These are phyloP conservation scores for Saccopteryx leptura DNA, from an alignment of 2,113 vertebrate genomes.

Conservation along the genomic window DNA sequence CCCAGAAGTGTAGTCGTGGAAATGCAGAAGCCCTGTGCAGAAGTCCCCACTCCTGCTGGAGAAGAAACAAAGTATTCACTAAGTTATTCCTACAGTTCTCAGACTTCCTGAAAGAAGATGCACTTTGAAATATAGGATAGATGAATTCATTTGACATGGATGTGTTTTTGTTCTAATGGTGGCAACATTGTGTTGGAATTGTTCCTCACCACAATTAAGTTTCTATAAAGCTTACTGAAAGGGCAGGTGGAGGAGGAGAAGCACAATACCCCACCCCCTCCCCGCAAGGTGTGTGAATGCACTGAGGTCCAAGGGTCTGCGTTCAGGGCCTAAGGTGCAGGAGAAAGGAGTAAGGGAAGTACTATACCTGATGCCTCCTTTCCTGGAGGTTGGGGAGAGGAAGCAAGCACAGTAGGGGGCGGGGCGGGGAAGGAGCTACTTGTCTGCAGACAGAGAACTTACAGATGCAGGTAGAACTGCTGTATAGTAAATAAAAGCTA, in stretches of 20 bases:
- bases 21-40: background rate
- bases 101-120: background rate
- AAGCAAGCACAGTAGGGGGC: background rate
- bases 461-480: background rate
- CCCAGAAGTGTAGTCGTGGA: background rate
- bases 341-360: background rate
- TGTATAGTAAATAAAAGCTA: background rate
- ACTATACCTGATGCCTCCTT: background rate
- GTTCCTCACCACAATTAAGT: background rate
- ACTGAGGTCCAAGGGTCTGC: fast-evolving
- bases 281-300: background rate
- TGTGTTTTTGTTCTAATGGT: background rate
- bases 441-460: background rate
- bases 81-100: background rate
- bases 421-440: background rate
- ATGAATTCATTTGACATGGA: no score
- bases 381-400: no score
- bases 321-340: background rate
- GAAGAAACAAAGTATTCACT: background rate
- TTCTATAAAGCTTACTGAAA: background rate
- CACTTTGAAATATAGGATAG: background rate
- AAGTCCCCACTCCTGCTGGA: background rate
- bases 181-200: background rate
- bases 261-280: background rate
- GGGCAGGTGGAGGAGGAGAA: background rate